phyloP scores from a whole-genome alignment of 2,113 vertebrate genomes.

The Saguinus midas region DNA sequence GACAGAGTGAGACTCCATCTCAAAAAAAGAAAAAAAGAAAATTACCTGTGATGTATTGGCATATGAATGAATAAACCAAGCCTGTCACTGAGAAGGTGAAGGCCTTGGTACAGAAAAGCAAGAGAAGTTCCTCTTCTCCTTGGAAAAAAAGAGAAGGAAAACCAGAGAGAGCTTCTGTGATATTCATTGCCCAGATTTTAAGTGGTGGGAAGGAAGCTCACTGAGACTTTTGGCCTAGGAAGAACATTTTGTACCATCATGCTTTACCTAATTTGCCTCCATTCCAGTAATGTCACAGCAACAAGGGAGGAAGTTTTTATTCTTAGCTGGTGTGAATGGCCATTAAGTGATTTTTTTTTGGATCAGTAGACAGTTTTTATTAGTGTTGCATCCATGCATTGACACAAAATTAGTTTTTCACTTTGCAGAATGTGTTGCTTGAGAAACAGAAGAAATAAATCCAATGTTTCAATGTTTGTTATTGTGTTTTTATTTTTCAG shows the following conservation, averaged over 20 bases:
- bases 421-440: background rate
- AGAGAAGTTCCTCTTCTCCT: background rate
- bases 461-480: background rate
- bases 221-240: background rate
- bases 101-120: background rate
- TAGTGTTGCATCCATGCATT: background rate
- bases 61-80: background rate
- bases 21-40: background rate
- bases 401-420: background rate
- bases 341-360: background rate
- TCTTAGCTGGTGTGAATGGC: background rate
- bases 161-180: background rate
- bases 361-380: background rate
- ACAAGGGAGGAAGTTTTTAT: background rate
- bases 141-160: background rate
- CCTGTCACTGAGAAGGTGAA: background rate
- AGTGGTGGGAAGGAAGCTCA: background rate
- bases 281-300: background rate
- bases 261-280: background rate
- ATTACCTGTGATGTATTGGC: background rate
- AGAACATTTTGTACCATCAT: background rate
- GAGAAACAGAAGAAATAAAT: background rate
- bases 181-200: background rate
- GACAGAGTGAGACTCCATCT: too few relatives aligned
- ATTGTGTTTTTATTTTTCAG: conserved; percentile 80